Conservation (phyloP, 2,888 invertebrate species). For the Strigamia transsilvanica region DNA sequence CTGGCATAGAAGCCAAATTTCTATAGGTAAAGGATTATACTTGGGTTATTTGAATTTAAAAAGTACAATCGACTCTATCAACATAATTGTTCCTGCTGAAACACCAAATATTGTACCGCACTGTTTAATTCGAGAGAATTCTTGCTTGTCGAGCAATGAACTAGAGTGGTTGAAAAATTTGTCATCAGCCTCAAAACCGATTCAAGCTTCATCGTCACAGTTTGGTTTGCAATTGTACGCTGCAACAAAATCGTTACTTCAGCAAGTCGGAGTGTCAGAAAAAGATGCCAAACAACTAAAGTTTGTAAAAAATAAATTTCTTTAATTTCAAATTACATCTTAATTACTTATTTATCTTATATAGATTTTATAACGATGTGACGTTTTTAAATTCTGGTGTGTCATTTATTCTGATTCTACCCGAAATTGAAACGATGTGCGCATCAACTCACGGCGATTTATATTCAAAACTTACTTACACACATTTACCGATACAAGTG, state of each 20-base stretch:
- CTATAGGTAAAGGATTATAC: slow-evolving; percentile 87
- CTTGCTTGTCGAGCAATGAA: slow-evolving; percentile 96
- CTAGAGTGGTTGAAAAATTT: slow-evolving; percentile 85
- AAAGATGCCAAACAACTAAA: slow-evolving; percentile 61
- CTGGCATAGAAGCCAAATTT: slow-evolving; percentile 82
- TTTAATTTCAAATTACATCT: not conserved
- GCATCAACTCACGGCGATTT: slow-evolving; percentile 84
- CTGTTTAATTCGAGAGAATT: slow-evolving; percentile 90
- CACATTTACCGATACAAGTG: slow-evolving; percentile 89
- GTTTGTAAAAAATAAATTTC: slow-evolving; percentile 49
- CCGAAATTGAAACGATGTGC: slow-evolving; percentile 91
- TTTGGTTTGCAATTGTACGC: slow-evolving; percentile 63
- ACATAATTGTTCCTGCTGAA: slow-evolving; percentile 89
- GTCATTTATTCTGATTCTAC: slow-evolving; percentile 89
- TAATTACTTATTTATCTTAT: too few species aligned
- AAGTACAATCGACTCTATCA: slow-evolving; percentile 92
- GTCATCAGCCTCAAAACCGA: slow-evolving; percentile 52
- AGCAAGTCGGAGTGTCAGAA: slow-evolving; percentile 62
- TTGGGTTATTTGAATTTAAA: slow-evolving; percentile 96
- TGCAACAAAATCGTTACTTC: slow-evolving; percentile 62
- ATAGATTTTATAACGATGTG: slow-evolving; percentile 79
- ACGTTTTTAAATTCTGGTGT: slow-evolving; percentile 91
- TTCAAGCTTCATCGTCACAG: slow-evolving; percentile 59
- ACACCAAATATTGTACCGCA: slow-evolving; percentile 95
- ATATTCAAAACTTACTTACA: slow-evolving; percentile 83